A percentile compares a stretch with the other conserved stretches of the same genome.
Conservation (phyloP, 2,113 vertebrate genomes). For the Patagioenas fasciata region DNA sequence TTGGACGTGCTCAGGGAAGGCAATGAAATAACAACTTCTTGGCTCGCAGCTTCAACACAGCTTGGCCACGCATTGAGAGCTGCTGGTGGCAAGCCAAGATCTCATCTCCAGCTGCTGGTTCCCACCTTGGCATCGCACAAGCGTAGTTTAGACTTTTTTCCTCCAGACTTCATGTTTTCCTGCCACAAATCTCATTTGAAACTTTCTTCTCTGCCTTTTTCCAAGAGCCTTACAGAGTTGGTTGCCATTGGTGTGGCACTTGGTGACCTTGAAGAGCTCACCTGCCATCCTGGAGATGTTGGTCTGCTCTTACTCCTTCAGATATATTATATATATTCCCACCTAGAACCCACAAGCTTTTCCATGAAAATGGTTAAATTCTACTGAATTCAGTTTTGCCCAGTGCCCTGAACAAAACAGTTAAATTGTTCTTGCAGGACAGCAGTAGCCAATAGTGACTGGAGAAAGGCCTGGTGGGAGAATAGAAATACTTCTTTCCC, state of each 20-base stretch:
- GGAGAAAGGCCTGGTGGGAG: constrained; percentile 1
- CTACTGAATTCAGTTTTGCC: not conserved
- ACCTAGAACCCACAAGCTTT: not conserved
- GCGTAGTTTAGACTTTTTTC: not conserved
- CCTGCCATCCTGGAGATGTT: not conserved
- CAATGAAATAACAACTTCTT: not conserved
- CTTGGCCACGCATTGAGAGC: not conserved
- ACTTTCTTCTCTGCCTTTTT: not conserved
- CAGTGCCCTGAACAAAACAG: not conserved
- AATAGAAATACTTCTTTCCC: not conserved
- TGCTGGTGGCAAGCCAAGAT: not conserved
- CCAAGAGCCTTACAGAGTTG: not conserved
- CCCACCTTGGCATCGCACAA: not conserved
- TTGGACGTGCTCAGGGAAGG: not conserved
- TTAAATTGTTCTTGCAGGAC: not conserved
- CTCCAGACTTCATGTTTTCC: not conserved
- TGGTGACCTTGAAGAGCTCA: not conserved
- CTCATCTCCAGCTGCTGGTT: not conserved
- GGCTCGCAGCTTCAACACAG: not conserved
- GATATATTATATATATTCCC: not conserved
- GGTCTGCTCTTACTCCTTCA: not conserved
- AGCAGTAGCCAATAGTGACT: not conserved
- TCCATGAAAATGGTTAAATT: not conserved
- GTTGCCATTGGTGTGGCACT: not conserved
- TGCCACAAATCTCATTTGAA: not conserved